Evolutionary conservation across 2,888 invertebrate species (phyloP), one percentile per base, ranked within the genome.

Genomic region (Vesta saturnalis): DNA sequence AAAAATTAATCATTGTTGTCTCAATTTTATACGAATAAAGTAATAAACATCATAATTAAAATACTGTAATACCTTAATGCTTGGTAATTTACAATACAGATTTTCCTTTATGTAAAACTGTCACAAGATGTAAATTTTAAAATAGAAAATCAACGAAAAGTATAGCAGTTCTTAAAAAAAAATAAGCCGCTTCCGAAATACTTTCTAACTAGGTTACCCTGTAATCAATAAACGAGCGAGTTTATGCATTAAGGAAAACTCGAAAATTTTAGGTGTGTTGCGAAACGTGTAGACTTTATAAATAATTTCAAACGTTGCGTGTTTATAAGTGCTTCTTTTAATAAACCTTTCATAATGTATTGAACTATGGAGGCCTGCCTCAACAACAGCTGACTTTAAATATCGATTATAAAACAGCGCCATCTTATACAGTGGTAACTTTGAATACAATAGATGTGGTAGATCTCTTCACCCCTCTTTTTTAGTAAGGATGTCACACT

Each of bases 311-410:
- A n/a, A 30, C 30, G 30, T 61, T 43, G 63, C 63, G 63, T 63
- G 63, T 63, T 63, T n/a, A 12, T 15, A 54, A 49, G 49, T 23
- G 16, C 15, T 43, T 52, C 18, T 52, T 52, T n/a, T 61, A 35
- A 52, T 19, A 35, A 54, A 52, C 22, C 19, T 47, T 60, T 60
- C 30, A 49, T 60, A 39, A 49, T 60, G 46, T 60, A 60, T 60
- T 61, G 52, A 61, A 54, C 14, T 19, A 54, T 23, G 19, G 19
- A 39, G 49, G 57, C 58, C 62, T 67, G 67, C 62, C 67, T 67
- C 62, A 67, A 67, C 59, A 67, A 62, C 58, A 63, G 62, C 61
- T 67, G 58, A 67, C 47, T 63, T 67, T 67, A 58, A 23, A 58
- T 67, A 67, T 67, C 52, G 66, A 67, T 65, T 65, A 55, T 39